Base-by-base conservation (phyloP, 2,797 vertebrate genomes). In the Ctenopoma kingsleyae region DNA sequence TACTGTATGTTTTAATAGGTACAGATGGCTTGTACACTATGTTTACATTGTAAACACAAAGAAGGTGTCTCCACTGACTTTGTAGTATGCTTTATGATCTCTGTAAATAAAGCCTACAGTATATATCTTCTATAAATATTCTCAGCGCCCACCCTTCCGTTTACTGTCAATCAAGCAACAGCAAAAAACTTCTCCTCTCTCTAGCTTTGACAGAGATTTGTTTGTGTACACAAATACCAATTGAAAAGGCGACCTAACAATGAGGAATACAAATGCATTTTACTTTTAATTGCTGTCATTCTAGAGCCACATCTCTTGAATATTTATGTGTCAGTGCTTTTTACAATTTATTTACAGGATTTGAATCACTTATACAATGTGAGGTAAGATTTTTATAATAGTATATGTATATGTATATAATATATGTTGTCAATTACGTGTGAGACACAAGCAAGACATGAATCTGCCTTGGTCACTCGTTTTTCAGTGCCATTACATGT, bases 71-170 rank as follows among this genome's bases (percentile, higher is more conserved):
- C 10, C 35, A 11, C 10, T 10, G 10, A 11, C 35, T 11, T 11
- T 36, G 5, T 30, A 7, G 6, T 30, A 30, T 6, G 6, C 27
- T 30, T 30, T 30, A 30, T 6, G 7, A 36, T 30, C 19, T 49
- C 13, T 56, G 20, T 54, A 11, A 27, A 47, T 22, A 2, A 56
- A 51, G 5, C 30, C 27, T 30, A 27, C 25, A 27, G 35, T 36
- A 8, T 54, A 43, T 59, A 60, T 68, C 46, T 60, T 0, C 8
- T 52, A 54, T 55, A 22, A 20, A 61, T 25, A 23, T 17, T 12
- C 22, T 48, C 30, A 63, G 10, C n/a, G 4, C 4, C 2, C 11
- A 67, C 15, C 30, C 36, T 58, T 4, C 22, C 1, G 3, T 60
- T 43, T 13, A 36, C 25, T 38, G 22, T 44, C 48, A 66, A 5